A percentile compares a stretch with the other conserved stretches of the same genome.
These are phyloP conservation scores for Lithobates sylvaticus DNA, from an alignment of 2,797 vertebrate genomes.

Conservation along the genomic window DNA sequence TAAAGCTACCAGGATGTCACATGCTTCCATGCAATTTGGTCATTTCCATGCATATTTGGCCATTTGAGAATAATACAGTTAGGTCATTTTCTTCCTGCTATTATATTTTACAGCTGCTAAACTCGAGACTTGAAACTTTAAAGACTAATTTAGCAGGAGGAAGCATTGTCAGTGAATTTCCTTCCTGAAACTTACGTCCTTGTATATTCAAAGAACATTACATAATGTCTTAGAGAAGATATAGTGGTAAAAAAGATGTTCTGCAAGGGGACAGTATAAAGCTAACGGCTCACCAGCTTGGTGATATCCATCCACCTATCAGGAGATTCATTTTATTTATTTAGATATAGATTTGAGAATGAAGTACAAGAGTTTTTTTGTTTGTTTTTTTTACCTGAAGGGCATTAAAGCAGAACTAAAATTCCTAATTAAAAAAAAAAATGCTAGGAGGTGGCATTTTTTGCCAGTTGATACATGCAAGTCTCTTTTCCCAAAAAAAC, in stretches of 20 bases:
- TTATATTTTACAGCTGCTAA: slow-evolving; percentile 49
- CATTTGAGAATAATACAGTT: background rate
- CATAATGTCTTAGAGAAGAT: slow-evolving; percentile 33
- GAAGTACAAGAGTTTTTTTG: no score
- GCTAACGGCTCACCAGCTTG: background rate
- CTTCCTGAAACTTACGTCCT: slow-evolving; percentile 37
- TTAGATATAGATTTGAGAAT: background rate
- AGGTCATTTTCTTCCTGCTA: slow-evolving; percentile 15
- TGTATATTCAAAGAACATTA: slow-evolving; percentile 46
- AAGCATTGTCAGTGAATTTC: slow-evolving; percentile 25
- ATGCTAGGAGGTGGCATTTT: no score
- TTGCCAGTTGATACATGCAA: no score
- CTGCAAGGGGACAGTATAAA: background rate
- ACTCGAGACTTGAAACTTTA: slow-evolving; percentile 5
- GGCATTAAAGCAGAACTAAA: no score
- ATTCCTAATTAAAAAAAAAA: no score
- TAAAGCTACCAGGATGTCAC: background rate
- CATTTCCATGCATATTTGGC: background rate
- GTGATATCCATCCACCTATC: background rate
- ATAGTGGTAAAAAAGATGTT: background rate
- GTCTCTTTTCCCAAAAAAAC: no score
- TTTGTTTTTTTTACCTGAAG: no score
- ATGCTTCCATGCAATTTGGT: background rate
- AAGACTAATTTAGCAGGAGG: slow-evolving; percentile 9
- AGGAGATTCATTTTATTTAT: background rate